A percentile compares a stretch with the other conserved stretches of the same genome.
These are phyloP conservation scores for Drosophila conformis DNA, from an alignment of 2,888 invertebrate genomes.

Conservation along the genomic window DNA sequence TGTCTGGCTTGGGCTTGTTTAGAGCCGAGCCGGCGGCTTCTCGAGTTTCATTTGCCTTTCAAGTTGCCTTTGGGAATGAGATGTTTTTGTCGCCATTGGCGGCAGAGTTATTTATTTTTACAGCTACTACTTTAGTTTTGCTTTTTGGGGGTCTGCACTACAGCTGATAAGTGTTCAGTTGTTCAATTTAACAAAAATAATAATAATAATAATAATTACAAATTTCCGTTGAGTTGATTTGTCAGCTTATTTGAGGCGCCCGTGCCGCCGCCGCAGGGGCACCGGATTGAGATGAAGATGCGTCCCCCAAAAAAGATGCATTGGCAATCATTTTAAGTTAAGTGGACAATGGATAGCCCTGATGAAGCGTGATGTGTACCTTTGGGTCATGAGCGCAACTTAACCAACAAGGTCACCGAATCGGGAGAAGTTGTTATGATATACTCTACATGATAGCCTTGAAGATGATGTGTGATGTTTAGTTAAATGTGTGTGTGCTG, in stretches of 20 bases:
- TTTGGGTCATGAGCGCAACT: conserved; percentile 19
- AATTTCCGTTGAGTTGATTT: conserved; percentile 24
- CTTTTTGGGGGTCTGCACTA: conserved; percentile 7
- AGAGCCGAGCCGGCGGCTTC: conserved; percentile 36
- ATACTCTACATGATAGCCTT: not conserved
- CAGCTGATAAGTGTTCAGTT: conserved; percentile 44
- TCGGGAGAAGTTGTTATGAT: conserved; percentile 1
- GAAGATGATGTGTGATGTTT: not conserved
- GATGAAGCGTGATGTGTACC: not conserved
- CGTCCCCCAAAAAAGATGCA: not conserved
- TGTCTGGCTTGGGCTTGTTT: conserved; percentile 11
- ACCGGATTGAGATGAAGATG: conserved; percentile 11
- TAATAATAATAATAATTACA: conserved; percentile 17
- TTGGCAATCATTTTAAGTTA: conserved; percentile 7
- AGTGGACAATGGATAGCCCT: conserved; percentile 16
- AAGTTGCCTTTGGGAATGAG: conserved; percentile 57
- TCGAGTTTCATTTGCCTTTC: conserved; percentile 53
- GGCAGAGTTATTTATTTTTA: conserved; percentile 43
- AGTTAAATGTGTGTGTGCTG: conserved; percentile 23
- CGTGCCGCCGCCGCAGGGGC: conserved; percentile 18
- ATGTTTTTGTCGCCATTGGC: conserved; percentile 48
- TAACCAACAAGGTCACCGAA: conserved; percentile 14
- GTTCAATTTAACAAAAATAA: conserved; percentile 11
- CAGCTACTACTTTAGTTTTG: conserved; percentile 43
- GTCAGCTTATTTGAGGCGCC: conserved; percentile 37